A percentile compares a stretch with the other conserved stretches of the same genome.
Evolutionary conservation across 53 echinoderm and acorn worm genomes (phyloP).

Genomic region (Zoroaster sp.): DNA sequence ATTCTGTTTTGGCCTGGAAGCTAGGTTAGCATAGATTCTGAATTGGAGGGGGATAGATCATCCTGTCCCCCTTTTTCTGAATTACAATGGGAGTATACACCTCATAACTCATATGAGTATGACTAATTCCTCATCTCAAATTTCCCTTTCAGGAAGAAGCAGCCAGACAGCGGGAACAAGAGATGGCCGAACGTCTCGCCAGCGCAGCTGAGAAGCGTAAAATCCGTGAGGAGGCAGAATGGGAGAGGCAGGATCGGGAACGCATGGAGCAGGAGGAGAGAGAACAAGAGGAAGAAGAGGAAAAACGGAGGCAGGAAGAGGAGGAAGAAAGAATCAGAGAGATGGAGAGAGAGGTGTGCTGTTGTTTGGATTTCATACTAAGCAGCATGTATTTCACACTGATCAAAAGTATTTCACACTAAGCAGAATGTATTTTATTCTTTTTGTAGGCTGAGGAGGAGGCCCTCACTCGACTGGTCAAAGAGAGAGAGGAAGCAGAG

Average conservation of each 20-base stretch:
- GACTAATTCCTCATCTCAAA: not conserved
- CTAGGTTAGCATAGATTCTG: too few species aligned
- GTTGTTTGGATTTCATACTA: not conserved
- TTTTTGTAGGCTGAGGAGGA: slow-evolving; percentile 87
- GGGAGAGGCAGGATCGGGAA: slow-evolving; percentile 81
- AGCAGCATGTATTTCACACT: not conserved
- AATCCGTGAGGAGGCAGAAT: slow-evolving; percentile 74
- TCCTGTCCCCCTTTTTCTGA: too few species aligned
- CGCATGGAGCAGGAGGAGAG: slow-evolving; percentile 81
- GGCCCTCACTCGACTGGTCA: slow-evolving; percentile 78
- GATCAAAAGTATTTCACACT: not conserved
- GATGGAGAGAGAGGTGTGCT: slow-evolving; percentile 80
- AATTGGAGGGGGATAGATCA: too few species aligned
- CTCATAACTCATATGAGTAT: not conserved
- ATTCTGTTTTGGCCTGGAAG: too few species aligned
- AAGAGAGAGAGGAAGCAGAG: slow-evolving; percentile 84
- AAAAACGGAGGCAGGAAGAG: slow-evolving; percentile 74
- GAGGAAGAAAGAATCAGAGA: slow-evolving; percentile 90
- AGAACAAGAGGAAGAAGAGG: slow-evolving; percentile 88
- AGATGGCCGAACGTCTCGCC: slow-evolving; percentile 92
- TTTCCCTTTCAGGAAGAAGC: slow-evolving; percentile 77
- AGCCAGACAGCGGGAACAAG: slow-evolving; percentile 85
- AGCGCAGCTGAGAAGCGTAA: slow-evolving; percentile 76
- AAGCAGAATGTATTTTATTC: too few species aligned
- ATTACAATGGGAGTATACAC: too few species aligned